These are phyloP conservation scores for Spilosoma lubricipeda DNA, from an alignment of 2,888 invertebrate species.

Conservation along the genomic window DNA sequence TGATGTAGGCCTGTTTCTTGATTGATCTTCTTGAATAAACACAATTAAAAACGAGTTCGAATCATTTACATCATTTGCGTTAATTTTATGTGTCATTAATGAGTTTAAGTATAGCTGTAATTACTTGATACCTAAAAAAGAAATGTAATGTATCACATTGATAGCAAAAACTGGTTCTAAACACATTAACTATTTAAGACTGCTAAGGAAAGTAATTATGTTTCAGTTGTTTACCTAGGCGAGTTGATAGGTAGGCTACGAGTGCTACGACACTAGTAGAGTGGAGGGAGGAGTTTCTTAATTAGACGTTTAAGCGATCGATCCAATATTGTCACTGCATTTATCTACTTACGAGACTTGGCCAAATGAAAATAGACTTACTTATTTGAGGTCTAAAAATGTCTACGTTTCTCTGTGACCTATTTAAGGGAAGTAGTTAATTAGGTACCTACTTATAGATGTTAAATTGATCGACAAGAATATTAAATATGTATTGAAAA, in stretches of 20 bases:
- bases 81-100: conserved; percentile 8
- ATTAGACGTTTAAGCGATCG: not conserved
- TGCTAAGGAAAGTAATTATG: not conserved
- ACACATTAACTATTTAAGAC: not conserved
- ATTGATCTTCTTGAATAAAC: conserved; percentile 4
- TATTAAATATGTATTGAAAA: no score
- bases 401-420: not conserved
- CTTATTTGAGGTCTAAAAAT: not conserved
- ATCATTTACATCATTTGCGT: conserved; percentile 14
- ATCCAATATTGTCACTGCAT: not conserved
- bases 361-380: not conserved
- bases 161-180: conserved; percentile 10
- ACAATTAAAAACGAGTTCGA: conserved; percentile 16
- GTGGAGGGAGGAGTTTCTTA: not conserved
- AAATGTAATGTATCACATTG: conserved; percentile 11
- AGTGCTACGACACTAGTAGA: not conserved
- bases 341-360: not conserved
- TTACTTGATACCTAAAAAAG: conserved; percentile 8
- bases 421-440: not conserved
- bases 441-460: no score
- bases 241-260: not conserved
- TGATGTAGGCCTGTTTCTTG: not conserved
- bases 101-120: conserved; percentile 13
- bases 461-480: no score
- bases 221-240: not conserved